These are phyloP conservation scores for Chauna torquata DNA, from an alignment of 2,113 vertebrate genomes.

Conservation along the genomic window DNA sequence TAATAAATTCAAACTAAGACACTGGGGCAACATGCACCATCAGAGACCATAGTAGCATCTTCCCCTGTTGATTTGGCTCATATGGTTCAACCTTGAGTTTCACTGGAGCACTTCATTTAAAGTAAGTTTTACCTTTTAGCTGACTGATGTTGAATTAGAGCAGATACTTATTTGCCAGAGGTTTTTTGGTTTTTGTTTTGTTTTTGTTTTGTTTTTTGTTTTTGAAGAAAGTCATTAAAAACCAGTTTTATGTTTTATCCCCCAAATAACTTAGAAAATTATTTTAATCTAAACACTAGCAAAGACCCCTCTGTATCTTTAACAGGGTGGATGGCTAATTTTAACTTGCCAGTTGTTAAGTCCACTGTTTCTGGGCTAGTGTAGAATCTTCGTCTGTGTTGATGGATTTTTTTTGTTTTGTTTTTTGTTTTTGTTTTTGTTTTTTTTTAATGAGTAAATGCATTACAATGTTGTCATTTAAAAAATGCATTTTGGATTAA, in stretches of 20 bases:
- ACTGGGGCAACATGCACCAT: slow-evolving; percentile 71
- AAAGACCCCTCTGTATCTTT: slow-evolving; percentile 48
- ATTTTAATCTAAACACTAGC: slow-evolving; percentile 81
- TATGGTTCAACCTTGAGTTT: slow-evolving; percentile 75
- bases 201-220: not conserved
- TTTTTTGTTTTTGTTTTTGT: not conserved
- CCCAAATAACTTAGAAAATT: slow-evolving; percentile 61
- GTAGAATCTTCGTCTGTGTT: slow-evolving; percentile 75
- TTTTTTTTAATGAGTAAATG: slow-evolving; percentile 70
- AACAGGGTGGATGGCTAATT: slow-evolving; percentile 65
- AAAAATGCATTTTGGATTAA: slow-evolving; percentile 81
- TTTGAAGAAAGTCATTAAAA: slow-evolving; percentile 37
- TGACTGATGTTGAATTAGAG: slow-evolving; percentile 73
- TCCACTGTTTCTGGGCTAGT: slow-evolving; percentile 75
- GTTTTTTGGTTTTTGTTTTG: not conserved
- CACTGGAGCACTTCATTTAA: slow-evolving; percentile 77
- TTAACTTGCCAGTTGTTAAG: slow-evolving; percentile 64
- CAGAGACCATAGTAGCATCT: slow-evolving; percentile 71
- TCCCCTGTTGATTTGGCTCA: slow-evolving; percentile 75
- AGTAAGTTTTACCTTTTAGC: slow-evolving; percentile 73
- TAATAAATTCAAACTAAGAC: slow-evolving; percentile 71
- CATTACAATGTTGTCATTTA: slow-evolving; percentile 77
- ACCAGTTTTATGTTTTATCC: slow-evolving; percentile 72
- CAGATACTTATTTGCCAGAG: slow-evolving; percentile 73
- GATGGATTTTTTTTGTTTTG: slow-evolving; percentile 22